A percentile compares a stretch with the other conserved stretches of the same genome.
Conservation (phyloP, 2,888 invertebrate genomes). For the Campoplex nolae region DNA sequence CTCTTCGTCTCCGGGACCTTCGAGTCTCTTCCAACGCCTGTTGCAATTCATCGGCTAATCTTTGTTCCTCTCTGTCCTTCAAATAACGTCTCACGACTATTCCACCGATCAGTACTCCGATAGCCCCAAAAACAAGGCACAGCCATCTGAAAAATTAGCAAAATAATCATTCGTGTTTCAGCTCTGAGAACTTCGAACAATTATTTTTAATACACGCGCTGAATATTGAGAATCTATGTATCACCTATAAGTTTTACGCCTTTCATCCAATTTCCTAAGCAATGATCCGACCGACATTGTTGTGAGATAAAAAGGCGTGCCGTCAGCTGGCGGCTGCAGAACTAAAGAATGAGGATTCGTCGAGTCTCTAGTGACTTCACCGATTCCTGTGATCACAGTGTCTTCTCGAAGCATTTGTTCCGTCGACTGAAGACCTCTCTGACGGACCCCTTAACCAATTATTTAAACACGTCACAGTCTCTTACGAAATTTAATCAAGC, state of each 20-base stretch:
- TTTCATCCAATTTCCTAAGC: slow-evolving; percentile 90
- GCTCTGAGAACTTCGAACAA: not conserved
- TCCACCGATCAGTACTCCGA: slow-evolving; percentile 86
- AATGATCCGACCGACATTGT: slow-evolving; percentile 91
- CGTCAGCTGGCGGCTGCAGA: slow-evolving; percentile 90
- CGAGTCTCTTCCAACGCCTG: slow-evolving; percentile 87
- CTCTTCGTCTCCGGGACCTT: slow-evolving; percentile 88
- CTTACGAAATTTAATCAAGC: not conserved
- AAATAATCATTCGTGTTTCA: not conserved
- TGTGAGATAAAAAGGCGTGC: slow-evolving; percentile 91
- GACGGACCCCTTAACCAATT: slow-evolving; percentile 88
- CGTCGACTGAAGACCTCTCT: slow-evolving; percentile 93
- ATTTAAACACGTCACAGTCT: not conserved
- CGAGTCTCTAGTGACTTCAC: slow-evolving; percentile 88
- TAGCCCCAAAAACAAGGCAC: slow-evolving; percentile 86
- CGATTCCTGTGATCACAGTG: slow-evolving; percentile 91
- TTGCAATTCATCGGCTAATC: slow-evolving; percentile 85
- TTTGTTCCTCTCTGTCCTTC: slow-evolving; percentile 86
- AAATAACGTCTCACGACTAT: slow-evolving; percentile 85
- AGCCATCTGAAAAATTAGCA: slow-evolving; percentile 83
- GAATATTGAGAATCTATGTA: slow-evolving; percentile 74
- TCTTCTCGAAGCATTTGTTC: slow-evolving; percentile 95
- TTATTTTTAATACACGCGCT: not conserved
- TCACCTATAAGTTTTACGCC: slow-evolving; percentile 89
- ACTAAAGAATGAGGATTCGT: slow-evolving; percentile 88